Evolutionary conservation across 2,113 vertebrate genomes (phyloP), one percentile per base, ranked within the genome.

Genomic region (Brevimyrus niger): DNA sequence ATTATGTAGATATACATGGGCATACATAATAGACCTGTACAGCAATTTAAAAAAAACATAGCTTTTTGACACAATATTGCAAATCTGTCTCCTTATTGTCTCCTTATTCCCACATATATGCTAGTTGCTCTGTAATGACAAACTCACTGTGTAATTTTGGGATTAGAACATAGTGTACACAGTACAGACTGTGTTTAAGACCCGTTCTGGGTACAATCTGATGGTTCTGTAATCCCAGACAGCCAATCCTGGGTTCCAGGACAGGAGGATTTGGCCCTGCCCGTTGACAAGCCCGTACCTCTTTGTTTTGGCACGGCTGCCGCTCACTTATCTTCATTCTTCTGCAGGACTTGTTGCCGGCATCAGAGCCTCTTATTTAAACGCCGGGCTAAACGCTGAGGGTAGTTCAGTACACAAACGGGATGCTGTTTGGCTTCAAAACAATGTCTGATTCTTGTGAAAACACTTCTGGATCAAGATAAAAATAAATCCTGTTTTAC

Each of bases 261-360:
- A 50, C 83, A 31, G 8, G 10, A 19, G 85, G 85, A 51, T 87
- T 87, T 87, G 85, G 50, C 85, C 31, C 85, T 9, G 46, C 13
- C 55, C 35, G 65, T 89, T 84, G 86, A 46, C 44, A 55, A 42
- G 48, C 83, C 85, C 21, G 91, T 90, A 86, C 89, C 90, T 90
- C 88, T 87, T 93, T 44, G 38, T 93, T 92, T 92, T 94, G 91
- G 84, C 38, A 89, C 86, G 90, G 88, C 86, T 89, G 92, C 89
- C n/a, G 91, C 35, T 89, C 47, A 44, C 76, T 46, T 80, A 0
- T 21, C 38, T 83, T 90, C 80, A 91, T 90, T 92, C 91, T 92
- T 42, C 73, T 7, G 23, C 0, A 69, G 27, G 27, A 50, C 47
- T 65, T 27, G 55, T 42, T 19, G 47, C 48, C 17, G 46, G 38